Base-by-base conservation (phyloP, 2,113 vertebrate species). In the Dicaeum eximium region DNA sequence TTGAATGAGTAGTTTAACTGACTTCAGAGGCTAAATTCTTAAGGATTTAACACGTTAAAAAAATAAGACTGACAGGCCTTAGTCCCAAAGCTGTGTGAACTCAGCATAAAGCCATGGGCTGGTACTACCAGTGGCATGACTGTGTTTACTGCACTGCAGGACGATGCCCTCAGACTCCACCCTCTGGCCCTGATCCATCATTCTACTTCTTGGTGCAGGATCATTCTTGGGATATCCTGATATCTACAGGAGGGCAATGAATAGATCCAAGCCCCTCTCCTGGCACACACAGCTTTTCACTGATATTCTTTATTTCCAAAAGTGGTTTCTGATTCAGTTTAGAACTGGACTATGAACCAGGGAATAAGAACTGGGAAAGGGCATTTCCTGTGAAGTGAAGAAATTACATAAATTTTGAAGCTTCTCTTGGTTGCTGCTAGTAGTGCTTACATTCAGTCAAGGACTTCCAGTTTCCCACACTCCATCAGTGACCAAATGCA, bases 221-320 rank as follows among this genome's bases (percentile, higher is more conserved):
- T 21, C 12, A 5, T 45, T n/a, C 5, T 0, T 3, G 3, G 60
- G 12, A 25, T 53, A 20, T 57, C 25, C 13, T 4, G 0, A 5
- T n/a, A 14, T 57, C n/a, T 56, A 19, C 12, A 51, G 28, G 50
- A 18, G 25, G 6, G 16, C n/a, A 65, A 31, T 1, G 21, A 65
- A 19, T n/a, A 84, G 7, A n/a, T 65, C 14, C n/a, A 78, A 84
- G 22, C 3, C 4, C 3, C 10, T 70, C 27, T 92, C 22, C n/a
- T 74, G 16, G 1, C 2, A 53, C 4, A 47, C 24, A 33, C 10
- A 53, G 12, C 5, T 78, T 78, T 77, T 81, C 50, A 73, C 6
- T 33, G 30, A 38, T 37, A 16, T 21, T 66, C 13, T 72, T 15
- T 67, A 17, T 57, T 78, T 80, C 18, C 8, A 27, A 5, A 65